A percentile compares a stretch with the other conserved stretches of the same genome.
These are phyloP conservation scores for Sprattus sprattus DNA, from an alignment of 2,113 vertebrate genomes.

Conservation along the genomic window DNA sequence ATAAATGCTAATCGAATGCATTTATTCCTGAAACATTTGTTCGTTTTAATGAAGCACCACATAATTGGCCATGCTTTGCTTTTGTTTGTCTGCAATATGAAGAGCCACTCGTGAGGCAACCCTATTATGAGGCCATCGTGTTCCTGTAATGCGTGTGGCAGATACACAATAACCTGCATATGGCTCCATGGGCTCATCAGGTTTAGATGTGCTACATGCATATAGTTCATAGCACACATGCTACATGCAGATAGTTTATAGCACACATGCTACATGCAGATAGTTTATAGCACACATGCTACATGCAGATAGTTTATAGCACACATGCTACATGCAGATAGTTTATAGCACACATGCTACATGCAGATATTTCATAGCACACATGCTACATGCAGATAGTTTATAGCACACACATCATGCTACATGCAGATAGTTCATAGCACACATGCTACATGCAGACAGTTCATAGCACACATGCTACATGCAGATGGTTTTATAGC, in stretches of 20 bases:
- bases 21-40: constrained; percentile 17
- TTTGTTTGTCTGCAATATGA: constrained; percentile 13
- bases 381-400: background rate
- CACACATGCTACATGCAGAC: background rate
- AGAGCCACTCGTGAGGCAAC: background rate
- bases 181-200: background rate
- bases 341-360: no score
- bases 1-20: constrained; percentile 4
- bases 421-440: background rate
- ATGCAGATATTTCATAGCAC: background rate
- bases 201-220: background rate
- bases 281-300: no score
- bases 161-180: background rate
- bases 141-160: background rate
- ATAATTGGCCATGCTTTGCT: background rate
- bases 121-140: background rate
- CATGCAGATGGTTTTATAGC: no score
- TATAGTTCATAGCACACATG: background rate
- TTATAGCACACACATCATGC: no score
- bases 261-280: background rate
- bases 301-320: background rate
- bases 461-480: no score
- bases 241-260: background rate
- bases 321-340: background rate
- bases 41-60: background rate